Evolutionary conservation across 2,888 invertebrate species (phyloP).

Genomic region (Aelia acuminata): DNA sequence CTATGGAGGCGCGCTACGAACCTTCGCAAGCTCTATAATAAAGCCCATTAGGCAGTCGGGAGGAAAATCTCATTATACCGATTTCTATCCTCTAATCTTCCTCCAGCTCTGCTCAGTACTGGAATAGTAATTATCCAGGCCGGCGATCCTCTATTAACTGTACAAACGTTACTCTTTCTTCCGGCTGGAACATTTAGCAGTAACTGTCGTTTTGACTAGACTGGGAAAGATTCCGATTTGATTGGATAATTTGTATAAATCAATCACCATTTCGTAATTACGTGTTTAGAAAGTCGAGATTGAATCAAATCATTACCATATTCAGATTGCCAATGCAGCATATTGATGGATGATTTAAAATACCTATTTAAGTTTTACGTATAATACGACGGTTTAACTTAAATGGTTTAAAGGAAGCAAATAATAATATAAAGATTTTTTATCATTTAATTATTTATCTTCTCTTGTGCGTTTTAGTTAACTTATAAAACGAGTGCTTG

Average conservation of each 20-base stretch:
- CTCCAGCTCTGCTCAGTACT: not conserved
- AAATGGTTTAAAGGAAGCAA: too few relatives aligned
- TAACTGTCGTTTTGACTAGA: not conserved
- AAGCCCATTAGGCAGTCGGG: not conserved
- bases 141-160: not conserved
- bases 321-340: not conserved
- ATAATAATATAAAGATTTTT: too few relatives aligned
- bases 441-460: too few relatives aligned
- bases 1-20: too few relatives aligned
- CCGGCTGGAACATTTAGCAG: not conserved
- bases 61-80: not conserved
- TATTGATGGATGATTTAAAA: too few relatives aligned
- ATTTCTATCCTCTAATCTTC: not conserved
- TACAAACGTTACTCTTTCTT: not conserved
- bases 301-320: not conserved
- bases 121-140: not conserved
- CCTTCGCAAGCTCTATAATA: not conserved
- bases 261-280: slow-evolving; percentile 8
- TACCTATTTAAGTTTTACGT: too few relatives aligned
- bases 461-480: too few relatives aligned
- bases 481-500: too few relatives aligned
- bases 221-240: not conserved
- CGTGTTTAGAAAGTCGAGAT: slow-evolving; percentile 6
- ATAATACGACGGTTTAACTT: too few relatives aligned
- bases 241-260: slow-evolving; percentile 36